Evolutionary conservation across 2,888 invertebrate species (phyloP).

Genomic region (Neria commutata): DNA sequence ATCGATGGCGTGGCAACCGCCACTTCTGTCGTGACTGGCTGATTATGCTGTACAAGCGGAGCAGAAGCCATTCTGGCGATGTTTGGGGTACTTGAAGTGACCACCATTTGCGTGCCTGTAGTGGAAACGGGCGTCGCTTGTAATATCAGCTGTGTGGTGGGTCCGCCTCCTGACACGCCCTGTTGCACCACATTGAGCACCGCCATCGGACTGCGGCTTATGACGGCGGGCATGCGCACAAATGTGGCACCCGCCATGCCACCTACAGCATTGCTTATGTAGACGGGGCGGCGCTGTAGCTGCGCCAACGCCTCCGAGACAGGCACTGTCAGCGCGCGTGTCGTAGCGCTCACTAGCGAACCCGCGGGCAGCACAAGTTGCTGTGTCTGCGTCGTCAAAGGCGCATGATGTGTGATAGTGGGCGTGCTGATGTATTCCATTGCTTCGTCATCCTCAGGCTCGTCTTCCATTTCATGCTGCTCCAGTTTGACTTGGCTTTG

Average conservation of each 20-base stretch:
- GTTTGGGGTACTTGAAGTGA: slow-evolving; percentile 27
- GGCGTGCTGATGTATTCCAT: slow-evolving; percentile 42
- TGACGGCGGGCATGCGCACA: slow-evolving; percentile 53
- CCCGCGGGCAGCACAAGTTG: slow-evolving; percentile 51
- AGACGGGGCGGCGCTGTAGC: slow-evolving; percentile 55
- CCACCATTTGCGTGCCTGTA: slow-evolving; percentile 31
- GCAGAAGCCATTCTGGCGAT: slow-evolving; percentile 22
- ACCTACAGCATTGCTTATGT: slow-evolving; percentile 52
- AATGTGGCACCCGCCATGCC: slow-evolving; percentile 48
- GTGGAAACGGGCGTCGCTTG: slow-evolving; percentile 39
- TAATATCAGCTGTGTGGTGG: slow-evolving; percentile 48
- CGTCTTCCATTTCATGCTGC: slow-evolving; percentile 35
- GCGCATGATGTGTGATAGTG: slow-evolving; percentile 20
- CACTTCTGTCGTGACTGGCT: slow-evolving; percentile 22
- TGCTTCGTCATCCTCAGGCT: slow-evolving; percentile 39
- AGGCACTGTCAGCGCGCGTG: slow-evolving; percentile 46
- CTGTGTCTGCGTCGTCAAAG: slow-evolving; percentile 31
- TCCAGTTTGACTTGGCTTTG: slow-evolving; percentile 48
- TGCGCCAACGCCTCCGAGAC: slow-evolving; percentile 50
- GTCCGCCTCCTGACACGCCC: slow-evolving; percentile 34
- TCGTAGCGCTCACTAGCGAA: slow-evolving; percentile 46
- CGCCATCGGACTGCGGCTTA: slow-evolving; percentile 52
- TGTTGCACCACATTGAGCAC: slow-evolving; percentile 54
- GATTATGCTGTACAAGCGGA: slow-evolving; percentile 24
- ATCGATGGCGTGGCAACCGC: slow-evolving; percentile 21